These are phyloP conservation scores for Chironomus tepperi DNA, from an alignment of 1,140 invertebrate species.

Conservation along the genomic window DNA sequence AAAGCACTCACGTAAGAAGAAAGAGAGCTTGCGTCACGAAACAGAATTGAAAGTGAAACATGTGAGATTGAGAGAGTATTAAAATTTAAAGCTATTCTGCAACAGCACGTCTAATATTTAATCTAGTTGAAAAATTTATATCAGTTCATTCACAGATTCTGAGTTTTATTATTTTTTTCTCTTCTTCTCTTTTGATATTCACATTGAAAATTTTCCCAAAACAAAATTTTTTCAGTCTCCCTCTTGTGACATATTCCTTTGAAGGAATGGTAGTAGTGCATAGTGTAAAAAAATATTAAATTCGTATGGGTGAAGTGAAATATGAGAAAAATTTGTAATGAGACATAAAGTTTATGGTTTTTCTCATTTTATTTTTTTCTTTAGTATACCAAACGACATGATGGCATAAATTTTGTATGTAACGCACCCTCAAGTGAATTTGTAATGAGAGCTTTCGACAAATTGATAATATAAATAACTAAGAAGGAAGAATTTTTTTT, in stretches of 20 bases:
- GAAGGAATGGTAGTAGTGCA: background rate
- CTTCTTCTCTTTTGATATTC: too few relatives aligned
- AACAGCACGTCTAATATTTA: too few relatives aligned
- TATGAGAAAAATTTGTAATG: conserved; percentile 14
- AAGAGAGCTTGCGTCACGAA: background rate
- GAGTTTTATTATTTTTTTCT: background rate
- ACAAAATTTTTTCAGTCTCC: too few relatives aligned
- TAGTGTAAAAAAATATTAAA: background rate
- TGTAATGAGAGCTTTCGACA: background rate
- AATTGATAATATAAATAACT: conserved; percentile 10
- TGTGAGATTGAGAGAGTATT: background rate
- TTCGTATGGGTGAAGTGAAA: background rate
- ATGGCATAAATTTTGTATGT: too few relatives aligned
- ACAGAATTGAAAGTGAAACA: background rate
- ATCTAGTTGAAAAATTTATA: background rate
- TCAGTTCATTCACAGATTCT: background rate
- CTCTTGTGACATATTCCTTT: background rate
- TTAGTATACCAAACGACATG: too few relatives aligned
- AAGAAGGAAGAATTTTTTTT: background rate
- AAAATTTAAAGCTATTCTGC: too few relatives aligned
- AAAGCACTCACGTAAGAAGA: too few relatives aligned
- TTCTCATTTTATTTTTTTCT: too few relatives aligned
- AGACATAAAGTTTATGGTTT: background rate
- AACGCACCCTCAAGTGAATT: background rate
- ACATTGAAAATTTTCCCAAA: too few relatives aligned